Evolutionary conservation across 2,113 vertebrate genomes (phyloP), one percentile per base, ranked within the genome.

Genomic region (Pachypanchax playfairii): DNA sequence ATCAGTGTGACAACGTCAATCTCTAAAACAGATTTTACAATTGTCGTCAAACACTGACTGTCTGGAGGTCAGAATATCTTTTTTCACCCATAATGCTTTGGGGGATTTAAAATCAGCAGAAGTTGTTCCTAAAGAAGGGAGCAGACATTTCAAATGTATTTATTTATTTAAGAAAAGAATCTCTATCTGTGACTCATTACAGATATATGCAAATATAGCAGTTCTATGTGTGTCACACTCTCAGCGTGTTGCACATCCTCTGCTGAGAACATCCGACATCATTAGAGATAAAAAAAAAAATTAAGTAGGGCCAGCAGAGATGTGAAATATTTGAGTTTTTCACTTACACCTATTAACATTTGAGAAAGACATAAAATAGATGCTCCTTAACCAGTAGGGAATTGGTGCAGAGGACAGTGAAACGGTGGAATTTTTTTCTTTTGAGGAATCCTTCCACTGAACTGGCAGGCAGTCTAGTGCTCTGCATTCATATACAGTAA

Each of bases 401-500:
- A 58, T 13, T 28, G 28, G 15, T 50, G 51, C 33, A 35, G 29
- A 70, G 58, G 2, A 58, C 17, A 57, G 39, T 43, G 21, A 49
- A 54, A 47, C 1, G 65, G 50, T 26, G 39, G 26, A 39, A 36
- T 35, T 35, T 35, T 35, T 35, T 31, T 31, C 13, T 60, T 72
- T 25, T 36, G 9, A 76, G 25, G 46, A 43, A 39, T 72, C 17
- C 43, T 15, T 35, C 59, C 20, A 18, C 38, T 17, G 42, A 42
- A 43, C 33, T 28, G 28, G 42, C 73, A 54, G 31, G 24, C 38
- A 51, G 42, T 28, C 43, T 56, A 50, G 49, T 36, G 28, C 14
- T 70, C 47, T 63, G 58, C 48, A 50, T 73, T 68, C 64, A 75
- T 57, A 75, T 73, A 82, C 53, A 67, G 57, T 54, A 74, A 59